A percentile compares a stretch with the other conserved stretches of the same genome.
These are phyloP conservation scores for Pentamera pediparva DNA, from an alignment of 53 echinoderm and acorn worm genomes.

Conservation along the genomic window DNA sequence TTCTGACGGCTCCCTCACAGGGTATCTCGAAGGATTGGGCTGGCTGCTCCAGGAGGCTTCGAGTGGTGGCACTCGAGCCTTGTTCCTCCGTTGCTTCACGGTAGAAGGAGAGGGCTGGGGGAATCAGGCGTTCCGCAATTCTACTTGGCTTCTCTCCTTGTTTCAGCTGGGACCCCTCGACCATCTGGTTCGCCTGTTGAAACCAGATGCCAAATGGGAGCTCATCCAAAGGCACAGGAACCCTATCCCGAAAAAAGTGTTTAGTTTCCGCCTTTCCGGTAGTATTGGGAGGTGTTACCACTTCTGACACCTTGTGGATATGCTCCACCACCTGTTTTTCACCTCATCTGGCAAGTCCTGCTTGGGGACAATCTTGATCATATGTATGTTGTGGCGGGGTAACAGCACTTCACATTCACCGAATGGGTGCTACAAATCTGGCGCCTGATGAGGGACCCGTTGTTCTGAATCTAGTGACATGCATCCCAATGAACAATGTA, in stretches of 20 bases:
- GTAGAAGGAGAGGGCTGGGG: constrained; percentile 28
- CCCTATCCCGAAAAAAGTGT: constrained; percentile 43
- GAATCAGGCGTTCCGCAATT: constrained; percentile 30
- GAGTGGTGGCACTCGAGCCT: not conserved
- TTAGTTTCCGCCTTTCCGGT: constrained; percentile 25
- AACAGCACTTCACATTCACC: too few relatives aligned
- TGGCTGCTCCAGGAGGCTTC: constrained; percentile 10
- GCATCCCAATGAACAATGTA: too few relatives aligned
- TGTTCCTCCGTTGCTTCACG: constrained; percentile 25
- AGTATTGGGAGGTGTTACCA: not conserved
- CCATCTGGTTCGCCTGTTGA: constrained; percentile 31
- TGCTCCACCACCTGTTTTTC: not conserved
- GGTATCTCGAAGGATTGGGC: constrained; percentile 33
- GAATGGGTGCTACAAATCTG: too few relatives aligned
- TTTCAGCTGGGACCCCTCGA: constrained; percentile 9
- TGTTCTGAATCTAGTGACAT: too few relatives aligned
- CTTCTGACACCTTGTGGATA: not conserved
- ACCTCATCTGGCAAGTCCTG: not conserved
- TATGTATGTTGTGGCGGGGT: not conserved
- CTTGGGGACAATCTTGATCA: not conserved
- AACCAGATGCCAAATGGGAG: not conserved
- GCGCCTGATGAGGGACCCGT: too few relatives aligned
- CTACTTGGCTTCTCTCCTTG: constrained; percentile 33
- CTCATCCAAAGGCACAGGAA: constrained; percentile 34
- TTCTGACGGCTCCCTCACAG: constrained; percentile 22